These are phyloP conservation scores for Genyomyrus donnyi DNA, from an alignment of 2,113 vertebrate genomes.

Conservation along the genomic window DNA sequence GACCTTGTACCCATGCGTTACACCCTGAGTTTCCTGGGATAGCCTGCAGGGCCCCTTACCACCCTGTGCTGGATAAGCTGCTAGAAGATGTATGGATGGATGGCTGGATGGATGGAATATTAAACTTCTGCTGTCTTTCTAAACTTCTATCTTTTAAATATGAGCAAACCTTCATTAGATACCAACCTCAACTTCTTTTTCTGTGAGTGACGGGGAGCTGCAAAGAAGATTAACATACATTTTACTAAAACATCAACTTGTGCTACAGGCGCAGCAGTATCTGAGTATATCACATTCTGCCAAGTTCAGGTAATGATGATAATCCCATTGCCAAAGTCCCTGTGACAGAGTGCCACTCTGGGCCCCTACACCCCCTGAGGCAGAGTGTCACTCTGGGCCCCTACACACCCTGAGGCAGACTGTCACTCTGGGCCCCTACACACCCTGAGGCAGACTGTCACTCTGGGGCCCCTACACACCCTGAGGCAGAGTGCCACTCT, in stretches of 20 bases:
- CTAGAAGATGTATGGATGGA: neutral
- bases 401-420: constrained; percentile 75
- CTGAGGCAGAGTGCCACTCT: constrained; percentile 67
- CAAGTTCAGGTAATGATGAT: neutral
- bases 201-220: constrained; percentile 84
- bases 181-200: constrained; percentile 96
- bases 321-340: neutral
- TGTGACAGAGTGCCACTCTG: neutral
- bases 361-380: neutral
- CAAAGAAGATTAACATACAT: constrained; percentile 42
- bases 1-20: neutral
- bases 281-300: neutral
- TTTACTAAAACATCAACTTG: neutral
- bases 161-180: constrained; percentile 14
- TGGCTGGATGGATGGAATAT: neutral
- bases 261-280: neutral
- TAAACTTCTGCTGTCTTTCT: neutral
- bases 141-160: neutral
- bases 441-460: neutral
- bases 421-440: constrained; percentile 5
- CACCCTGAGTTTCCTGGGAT: neutral
- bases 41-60: neutral
- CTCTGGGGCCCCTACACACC: constrained; percentile 54
- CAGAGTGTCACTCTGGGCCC: neutral
- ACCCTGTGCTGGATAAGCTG: neutral